Conservation (phyloP, 1,140 invertebrate species). For the Papilio xuthus region DNA sequence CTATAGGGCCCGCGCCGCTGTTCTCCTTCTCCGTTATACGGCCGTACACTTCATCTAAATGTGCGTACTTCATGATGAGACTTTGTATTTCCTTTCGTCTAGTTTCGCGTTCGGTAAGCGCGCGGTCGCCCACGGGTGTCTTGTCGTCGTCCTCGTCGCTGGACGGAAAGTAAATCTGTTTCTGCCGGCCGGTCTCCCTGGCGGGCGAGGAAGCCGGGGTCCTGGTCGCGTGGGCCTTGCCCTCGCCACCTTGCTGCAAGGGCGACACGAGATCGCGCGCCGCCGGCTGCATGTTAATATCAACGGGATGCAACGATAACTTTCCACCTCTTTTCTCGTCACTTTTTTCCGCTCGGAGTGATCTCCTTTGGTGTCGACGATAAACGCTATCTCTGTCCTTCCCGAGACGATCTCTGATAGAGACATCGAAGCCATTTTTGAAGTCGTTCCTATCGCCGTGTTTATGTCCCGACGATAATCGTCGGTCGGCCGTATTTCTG, state of each 20-base stretch:
- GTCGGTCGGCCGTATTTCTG: constrained; percentile 69
- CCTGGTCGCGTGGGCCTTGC: constrained; percentile 63
- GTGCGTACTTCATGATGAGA: constrained; percentile 89
- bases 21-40: constrained; percentile 66
- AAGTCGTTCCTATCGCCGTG: constrained; percentile 62
- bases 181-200: constrained; percentile 73
- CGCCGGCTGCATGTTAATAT: constrained; percentile 72
- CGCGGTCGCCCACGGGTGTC: constrained; percentile 80
- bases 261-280: constrained; percentile 73
- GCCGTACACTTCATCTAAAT: constrained; percentile 85
- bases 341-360: constrained; percentile 81
- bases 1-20: constrained; percentile 51
- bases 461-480: constrained; percentile 66
- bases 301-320: constrained; percentile 78
- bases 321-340: constrained; percentile 74
- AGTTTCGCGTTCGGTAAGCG: constrained; percentile 86
- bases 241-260: constrained; percentile 55
- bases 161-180: constrained; percentile 77
- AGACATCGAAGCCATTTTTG: constrained; percentile 72
- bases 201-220: constrained; percentile 68
- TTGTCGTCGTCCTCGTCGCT: constrained; percentile 81
- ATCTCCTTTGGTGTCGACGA: constrained; percentile 72
- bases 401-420: constrained; percentile 64
- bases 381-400: constrained; percentile 80
- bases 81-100: constrained; percentile 91